Evolutionary conservation across 1,140 invertebrate genomes (phyloP).

Genomic region (Nymphalis io): DNA sequence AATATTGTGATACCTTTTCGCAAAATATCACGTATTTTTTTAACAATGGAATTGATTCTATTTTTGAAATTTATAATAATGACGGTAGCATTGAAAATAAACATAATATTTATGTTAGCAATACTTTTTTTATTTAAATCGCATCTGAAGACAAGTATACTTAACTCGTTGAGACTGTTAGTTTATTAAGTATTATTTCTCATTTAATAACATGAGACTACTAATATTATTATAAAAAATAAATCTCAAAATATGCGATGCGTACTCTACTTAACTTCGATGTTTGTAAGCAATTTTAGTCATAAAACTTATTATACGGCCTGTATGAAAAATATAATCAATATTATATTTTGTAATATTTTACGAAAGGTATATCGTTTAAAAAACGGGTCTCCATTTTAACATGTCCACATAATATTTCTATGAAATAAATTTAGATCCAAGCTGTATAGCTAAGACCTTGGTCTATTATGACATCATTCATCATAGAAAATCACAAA

Average conservation of each 20-base stretch:
- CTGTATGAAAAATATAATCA: conserved; percentile 11
- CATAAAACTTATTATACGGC: background rate
- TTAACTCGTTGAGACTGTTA: conserved; percentile 72
- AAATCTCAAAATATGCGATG: conserved; percentile 29
- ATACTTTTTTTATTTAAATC: conserved; percentile 25
- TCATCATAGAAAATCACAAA: too few species aligned
- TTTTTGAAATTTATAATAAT: conserved; percentile 1
- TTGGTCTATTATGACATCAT: too few species aligned
- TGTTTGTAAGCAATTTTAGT: conserved; percentile 27
- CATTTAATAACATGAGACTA: conserved; percentile 23
- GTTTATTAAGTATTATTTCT: conserved; percentile 47
- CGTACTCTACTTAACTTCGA: conserved; percentile 32
- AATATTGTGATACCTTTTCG: too few species aligned
- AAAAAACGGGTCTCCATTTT: conserved; percentile 5
- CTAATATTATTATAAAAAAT: conserved; percentile 33
- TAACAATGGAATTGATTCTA: background rate
- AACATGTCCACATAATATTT: conserved; percentile 17
- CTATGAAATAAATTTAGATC: background rate
- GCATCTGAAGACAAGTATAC: conserved; percentile 49
- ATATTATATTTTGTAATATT: conserved; percentile 25
- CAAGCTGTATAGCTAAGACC: too few species aligned
- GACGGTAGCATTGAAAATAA: background rate
- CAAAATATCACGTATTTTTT: background rate
- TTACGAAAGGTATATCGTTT: conserved; percentile 21
- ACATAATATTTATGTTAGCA: conserved; percentile 13